Conservation (phyloP, 2,888 invertebrate species). For the Chrysodeixis includens region DNA sequence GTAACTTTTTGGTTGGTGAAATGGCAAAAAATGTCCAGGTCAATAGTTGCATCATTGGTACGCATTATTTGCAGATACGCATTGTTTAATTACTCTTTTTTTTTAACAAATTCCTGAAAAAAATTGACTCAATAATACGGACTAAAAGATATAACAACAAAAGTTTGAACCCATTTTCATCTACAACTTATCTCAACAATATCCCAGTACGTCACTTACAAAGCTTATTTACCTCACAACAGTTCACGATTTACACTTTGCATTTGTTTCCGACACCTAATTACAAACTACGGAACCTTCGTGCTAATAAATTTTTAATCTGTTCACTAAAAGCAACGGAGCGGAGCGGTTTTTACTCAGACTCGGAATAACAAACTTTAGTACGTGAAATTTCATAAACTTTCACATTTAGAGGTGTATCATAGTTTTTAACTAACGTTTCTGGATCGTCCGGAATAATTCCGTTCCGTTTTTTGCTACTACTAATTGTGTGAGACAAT, state of each 20-base stretch:
- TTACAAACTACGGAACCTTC: constrained; percentile 33
- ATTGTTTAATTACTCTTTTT: too few relatives aligned
- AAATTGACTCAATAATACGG: too few relatives aligned
- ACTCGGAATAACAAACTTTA: constrained; percentile 44
- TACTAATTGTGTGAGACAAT: not conserved
- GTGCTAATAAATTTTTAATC: constrained; percentile 50
- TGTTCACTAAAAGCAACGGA: constrained; percentile 35
- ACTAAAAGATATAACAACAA: too few relatives aligned
- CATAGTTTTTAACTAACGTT: constrained; percentile 44
- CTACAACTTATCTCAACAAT: too few relatives aligned
- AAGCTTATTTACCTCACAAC: constrained; percentile 35
- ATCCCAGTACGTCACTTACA: not conserved
- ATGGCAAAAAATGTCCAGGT: too few relatives aligned
- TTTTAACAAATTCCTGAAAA: too few relatives aligned
- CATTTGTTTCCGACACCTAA: constrained; percentile 21
- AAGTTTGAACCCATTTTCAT: too few relatives aligned
- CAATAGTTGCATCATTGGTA: too few relatives aligned
- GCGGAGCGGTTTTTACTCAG: constrained; percentile 32
- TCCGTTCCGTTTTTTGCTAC: constrained; percentile 7
- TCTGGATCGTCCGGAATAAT: constrained; percentile 9
- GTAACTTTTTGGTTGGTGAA: too few relatives aligned
- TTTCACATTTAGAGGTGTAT: constrained; percentile 34
- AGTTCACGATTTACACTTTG: constrained; percentile 1
- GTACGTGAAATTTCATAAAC: constrained; percentile 35
- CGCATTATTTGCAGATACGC: too few relatives aligned